Conservation (phyloP, 92 coral and sea anemone species). For the Pocillopora grandis region DNA sequence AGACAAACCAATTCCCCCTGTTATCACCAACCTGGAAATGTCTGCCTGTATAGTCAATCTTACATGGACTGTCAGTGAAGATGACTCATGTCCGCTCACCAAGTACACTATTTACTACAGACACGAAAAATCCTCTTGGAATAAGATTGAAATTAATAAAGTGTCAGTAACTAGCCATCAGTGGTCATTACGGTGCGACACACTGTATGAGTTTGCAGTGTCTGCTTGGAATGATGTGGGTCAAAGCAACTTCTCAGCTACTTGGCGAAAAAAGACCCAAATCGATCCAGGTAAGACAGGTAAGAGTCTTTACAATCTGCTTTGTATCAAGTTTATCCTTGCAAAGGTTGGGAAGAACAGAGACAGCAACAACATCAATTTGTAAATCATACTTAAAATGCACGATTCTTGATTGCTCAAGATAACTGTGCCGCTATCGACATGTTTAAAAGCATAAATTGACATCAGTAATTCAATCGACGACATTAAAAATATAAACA, state of each 20-base stretch:
- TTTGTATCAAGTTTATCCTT: not conserved
- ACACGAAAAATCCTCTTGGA: not conserved
- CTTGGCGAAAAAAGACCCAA: not conserved
- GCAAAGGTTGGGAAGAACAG: not conserved
- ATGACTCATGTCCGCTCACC: not conserved
- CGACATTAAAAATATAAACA: too few species aligned
- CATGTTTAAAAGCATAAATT: too few species aligned
- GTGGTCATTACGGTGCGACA: not conserved
- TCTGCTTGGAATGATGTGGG: conserved; percentile 8
- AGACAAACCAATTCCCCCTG: conserved; percentile 2
- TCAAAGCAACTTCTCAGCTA: not conserved
- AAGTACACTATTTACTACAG: conserved; percentile 5
- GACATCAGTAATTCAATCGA: too few species aligned
- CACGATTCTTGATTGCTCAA: too few species aligned
- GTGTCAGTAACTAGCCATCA: not conserved
- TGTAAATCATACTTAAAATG: too few species aligned
- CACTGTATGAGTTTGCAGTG: not conserved
- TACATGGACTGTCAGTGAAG: conserved; percentile 7
- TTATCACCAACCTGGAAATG: not conserved
- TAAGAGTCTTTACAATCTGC: not conserved
- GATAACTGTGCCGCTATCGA: too few species aligned
- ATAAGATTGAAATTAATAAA: not conserved
- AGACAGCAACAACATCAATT: too few species aligned
- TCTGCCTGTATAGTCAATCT: not conserved
- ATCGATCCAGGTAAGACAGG: not conserved